Evolutionary conservation across 2,888 invertebrate genomes (phyloP), one percentile per base, ranked within the genome.

Genomic region (Anarsia innoxiella): DNA sequence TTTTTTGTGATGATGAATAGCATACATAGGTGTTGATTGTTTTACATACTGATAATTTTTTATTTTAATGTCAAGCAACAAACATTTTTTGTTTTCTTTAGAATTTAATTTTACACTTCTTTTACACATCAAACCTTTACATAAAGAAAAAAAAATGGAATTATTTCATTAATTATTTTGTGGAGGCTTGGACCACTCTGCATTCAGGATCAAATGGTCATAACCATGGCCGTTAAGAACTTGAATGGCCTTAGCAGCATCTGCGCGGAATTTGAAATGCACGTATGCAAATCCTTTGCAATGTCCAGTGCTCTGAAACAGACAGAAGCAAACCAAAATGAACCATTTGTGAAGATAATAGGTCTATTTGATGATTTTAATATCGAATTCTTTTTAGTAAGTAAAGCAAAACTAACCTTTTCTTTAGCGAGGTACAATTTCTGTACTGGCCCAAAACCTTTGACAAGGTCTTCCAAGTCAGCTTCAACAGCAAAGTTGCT

Each of bases 261-360:
- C 96, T 56, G 92, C 91, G 55, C 93, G 89, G 55, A 91, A 91
- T 72, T 95, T 95, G 83, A 96, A 99, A 64, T 98, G 99, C 42
- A 99, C 96, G 71, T 99, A 99, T 9, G 99, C 99, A 80, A 99
- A 99, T 42, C 99, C 99, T 88, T 97, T 94, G 78, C 94, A 95
- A n/a, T 89, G 86, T 6, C 93, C 93, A 48, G 93, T 93, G 42
- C 88, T 88, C 86, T 86, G 77, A 49, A 84, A 71, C 10, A 60
- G 56, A 38, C 8, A 19, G 19, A n/a, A n/a, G n/a, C n/a, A n/a
- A n/a, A n/a, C n/a, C n/a, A n/a, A n/a, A n/a, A n/a, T n/a, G n/a
- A n/a, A n/a, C n/a, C n/a, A n/a, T n/a, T n/a, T n/a, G n/a, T n/a
- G n/a, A n/a, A n/a, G n/a, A n/a, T n/a, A n/a, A n/a, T n/a, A n/a